phyloP scores from a whole-genome alignment of 2,797 vertebrate species.

The Schizopygopsis pylzovi region DNA sequence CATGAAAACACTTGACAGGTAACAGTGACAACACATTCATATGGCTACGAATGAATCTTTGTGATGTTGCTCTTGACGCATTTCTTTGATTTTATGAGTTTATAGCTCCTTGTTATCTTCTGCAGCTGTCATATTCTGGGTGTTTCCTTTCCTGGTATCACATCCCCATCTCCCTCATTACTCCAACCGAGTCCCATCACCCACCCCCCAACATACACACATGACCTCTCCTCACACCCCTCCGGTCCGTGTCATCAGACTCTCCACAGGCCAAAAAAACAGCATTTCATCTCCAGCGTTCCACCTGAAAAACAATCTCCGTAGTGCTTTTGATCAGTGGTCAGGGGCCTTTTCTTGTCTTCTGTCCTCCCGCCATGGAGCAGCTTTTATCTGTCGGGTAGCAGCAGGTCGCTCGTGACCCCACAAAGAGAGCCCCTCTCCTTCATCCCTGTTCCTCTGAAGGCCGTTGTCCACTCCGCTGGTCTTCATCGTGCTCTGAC shows the following conservation, averaged over 20 bases:
- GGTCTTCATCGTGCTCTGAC: neutral
- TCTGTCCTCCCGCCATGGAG: constrained; percentile 45
- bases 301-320: constrained; percentile 31
- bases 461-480: constrained; percentile 15
- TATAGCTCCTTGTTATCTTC: constrained; percentile 48
- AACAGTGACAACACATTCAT: constrained; percentile 25
- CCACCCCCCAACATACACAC: constrained; percentile 20
- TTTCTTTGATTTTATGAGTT: constrained; percentile 39
- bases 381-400: constrained; percentile 82
- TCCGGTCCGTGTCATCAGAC: constrained; percentile 10
- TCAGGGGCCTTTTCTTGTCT: constrained; percentile 32
- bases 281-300: constrained; percentile 28
- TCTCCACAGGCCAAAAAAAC: constrained; percentile 35
- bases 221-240: constrained; percentile 32
- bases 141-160: constrained; percentile 32
- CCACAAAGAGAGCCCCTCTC: constrained; percentile 64
- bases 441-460: constrained; percentile 20
- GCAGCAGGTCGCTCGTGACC: constrained; percentile 70
- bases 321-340: constrained; percentile 60
- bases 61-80: constrained; percentile 26
- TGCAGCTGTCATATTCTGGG: constrained; percentile 44
- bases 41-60: constrained; percentile 25
- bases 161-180: constrained; percentile 16
- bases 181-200: constrained; percentile 3
- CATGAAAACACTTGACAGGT: neutral